These are phyloP conservation scores for Antrozous pallidus DNA, from an alignment of 2,797 vertebrate genomes.

Conservation along the genomic window DNA sequence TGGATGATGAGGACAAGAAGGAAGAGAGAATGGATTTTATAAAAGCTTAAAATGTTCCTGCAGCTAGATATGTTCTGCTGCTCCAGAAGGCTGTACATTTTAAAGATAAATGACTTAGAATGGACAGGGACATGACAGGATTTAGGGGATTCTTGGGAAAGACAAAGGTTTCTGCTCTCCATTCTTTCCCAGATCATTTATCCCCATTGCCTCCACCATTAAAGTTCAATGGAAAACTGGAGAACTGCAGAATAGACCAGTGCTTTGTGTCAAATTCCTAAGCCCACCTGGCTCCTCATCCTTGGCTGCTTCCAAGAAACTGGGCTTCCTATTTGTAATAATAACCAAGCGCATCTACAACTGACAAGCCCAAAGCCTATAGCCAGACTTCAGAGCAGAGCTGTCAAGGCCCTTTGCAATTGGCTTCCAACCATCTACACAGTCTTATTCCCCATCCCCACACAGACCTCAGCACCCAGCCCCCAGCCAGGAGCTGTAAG, in stretches of 20 bases:
- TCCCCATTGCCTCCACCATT: background rate
- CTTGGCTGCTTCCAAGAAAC: background rate
- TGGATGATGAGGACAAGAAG: constrained; percentile 75
- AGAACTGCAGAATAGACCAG: background rate
- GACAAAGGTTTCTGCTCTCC: background rate
- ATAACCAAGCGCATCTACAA: background rate
- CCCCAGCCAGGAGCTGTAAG: constrained; percentile 4
- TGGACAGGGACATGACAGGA: background rate
- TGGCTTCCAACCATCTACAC: background rate
- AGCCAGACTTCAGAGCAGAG: background rate
- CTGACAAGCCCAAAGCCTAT: background rate
- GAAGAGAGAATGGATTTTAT: constrained; percentile 66
- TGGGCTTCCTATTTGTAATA: background rate
- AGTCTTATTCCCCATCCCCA: background rate
- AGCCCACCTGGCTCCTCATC: background rate
- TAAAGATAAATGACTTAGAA: constrained; percentile 71
- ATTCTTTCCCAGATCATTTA: constrained; percentile 5
- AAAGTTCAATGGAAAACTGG: background rate
- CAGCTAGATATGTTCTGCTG: constrained; percentile 45
- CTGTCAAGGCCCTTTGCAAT: background rate
- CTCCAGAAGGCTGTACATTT: constrained; percentile 42
- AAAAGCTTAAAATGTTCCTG: constrained; percentile 67
- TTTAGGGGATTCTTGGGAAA: background rate
- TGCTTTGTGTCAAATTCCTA: background rate
- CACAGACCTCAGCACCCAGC: background rate